Conservation (phyloP, 2,888 invertebrate species). For the Tethea ocularis region DNA sequence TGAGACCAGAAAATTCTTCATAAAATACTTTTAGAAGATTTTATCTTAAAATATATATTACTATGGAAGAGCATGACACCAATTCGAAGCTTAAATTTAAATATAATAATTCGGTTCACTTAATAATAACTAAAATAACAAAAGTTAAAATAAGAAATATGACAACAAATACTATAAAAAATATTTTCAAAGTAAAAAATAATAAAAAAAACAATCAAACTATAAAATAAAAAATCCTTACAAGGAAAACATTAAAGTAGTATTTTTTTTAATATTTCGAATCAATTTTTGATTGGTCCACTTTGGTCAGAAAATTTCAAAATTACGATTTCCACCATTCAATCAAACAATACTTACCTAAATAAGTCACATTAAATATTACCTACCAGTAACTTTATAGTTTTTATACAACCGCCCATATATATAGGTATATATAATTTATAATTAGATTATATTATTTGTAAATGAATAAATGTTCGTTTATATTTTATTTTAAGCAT, state of each 20-base stretch:
- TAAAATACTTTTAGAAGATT: background rate
- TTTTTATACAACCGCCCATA: background rate
- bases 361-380: background rate
- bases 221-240: background rate
- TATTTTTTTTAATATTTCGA: background rate
- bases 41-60: background rate
- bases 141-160: slow-evolving; percentile 20
- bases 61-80: background rate
- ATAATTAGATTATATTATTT: too few relatives aligned
- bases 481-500: too few relatives aligned
- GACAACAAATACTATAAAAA: background rate
- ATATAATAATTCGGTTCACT: slow-evolving; percentile 23
- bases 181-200: too few relatives aligned
- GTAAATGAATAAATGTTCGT: too few relatives aligned
- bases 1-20: background rate
- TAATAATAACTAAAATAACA: slow-evolving; percentile 24
- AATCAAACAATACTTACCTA: slow-evolving; percentile 26
- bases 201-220: background rate
- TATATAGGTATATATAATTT: too few relatives aligned
- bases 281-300: slow-evolving; percentile 19
- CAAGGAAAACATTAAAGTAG: background rate
- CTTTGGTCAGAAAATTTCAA: slow-evolving; percentile 18
- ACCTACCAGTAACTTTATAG: background rate
- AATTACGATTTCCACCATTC: background rate
- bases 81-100: slow-evolving; percentile 11